Conservation (phyloP, 2,888 invertebrate species). For the Teleogryllus oceanicus region DNA sequence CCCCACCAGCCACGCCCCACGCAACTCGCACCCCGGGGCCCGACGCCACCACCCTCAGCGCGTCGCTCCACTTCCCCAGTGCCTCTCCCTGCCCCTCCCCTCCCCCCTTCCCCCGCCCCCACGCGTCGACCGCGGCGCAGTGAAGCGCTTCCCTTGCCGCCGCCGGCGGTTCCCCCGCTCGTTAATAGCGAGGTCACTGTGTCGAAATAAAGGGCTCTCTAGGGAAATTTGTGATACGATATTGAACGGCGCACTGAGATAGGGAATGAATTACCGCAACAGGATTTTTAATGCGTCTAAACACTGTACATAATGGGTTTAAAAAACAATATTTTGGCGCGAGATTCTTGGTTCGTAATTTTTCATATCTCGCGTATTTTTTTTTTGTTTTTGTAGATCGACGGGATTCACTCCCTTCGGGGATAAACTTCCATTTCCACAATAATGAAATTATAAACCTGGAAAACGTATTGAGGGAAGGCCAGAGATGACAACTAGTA, state of each 20-base stretch:
- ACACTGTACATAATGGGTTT: no score
- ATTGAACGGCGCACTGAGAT: neutral
- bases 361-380: no score
- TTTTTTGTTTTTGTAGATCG: no score
- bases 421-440: no score
- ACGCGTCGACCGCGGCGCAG: neutral
- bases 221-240: neutral
- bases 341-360: no score
- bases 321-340: no score
- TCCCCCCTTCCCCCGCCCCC: neutral
- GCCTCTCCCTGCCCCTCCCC: neutral
- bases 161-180: neutral
- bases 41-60: neutral
- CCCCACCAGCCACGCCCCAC: neutral
- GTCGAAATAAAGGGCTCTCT: slow-evolving; percentile 4
- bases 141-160: neutral
- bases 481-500: no score
- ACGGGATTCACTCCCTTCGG: no score
- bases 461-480: no score
- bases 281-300: no score
- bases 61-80: neutral
- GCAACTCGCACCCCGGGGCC: neutral
- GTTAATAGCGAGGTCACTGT: slow-evolving; percentile 11
- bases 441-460: no score
- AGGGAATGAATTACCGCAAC: slow-evolving; percentile 11